These are phyloP conservation scores for Drosophila nasuta DNA, from an alignment of 1,140 invertebrate species.

Conservation along the genomic window DNA sequence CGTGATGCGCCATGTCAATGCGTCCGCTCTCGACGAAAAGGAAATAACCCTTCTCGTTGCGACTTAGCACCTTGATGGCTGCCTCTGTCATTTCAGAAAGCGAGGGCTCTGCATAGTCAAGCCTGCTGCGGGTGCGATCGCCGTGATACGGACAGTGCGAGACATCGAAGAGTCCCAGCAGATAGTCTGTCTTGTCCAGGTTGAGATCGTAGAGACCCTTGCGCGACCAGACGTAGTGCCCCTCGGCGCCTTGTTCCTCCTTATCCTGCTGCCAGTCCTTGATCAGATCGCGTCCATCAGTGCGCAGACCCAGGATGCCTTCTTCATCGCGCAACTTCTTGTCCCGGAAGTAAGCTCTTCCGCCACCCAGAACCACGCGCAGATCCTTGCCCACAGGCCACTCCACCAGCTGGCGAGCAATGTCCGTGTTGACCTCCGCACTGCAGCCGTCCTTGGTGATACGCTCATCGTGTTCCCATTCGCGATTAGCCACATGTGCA, in stretches of 20 bases:
- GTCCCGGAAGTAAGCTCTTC: conserved; percentile 88
- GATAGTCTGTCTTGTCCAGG: conserved; percentile 88
- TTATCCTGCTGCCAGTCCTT: conserved; percentile 89
- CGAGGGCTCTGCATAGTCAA: conserved; percentile 87
- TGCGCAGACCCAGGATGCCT: conserved; percentile 87
- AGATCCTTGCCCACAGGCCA: conserved; percentile 88
- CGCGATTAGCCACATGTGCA: conserved; percentile 90
- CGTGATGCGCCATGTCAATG: conserved; percentile 94
- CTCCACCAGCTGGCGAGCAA: conserved; percentile 90
- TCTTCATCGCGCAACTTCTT: conserved; percentile 88
- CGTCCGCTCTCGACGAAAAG: conserved; percentile 94
- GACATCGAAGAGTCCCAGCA: conserved; percentile 88
- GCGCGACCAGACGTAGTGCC: conserved; percentile 88
- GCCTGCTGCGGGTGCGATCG: conserved; percentile 85
- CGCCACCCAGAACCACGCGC: conserved; percentile 90
- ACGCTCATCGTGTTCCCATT: conserved; percentile 91
- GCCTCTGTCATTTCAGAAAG: conserved; percentile 93
- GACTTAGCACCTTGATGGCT: conserved; percentile 91
- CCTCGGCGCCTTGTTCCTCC: conserved; percentile 85
- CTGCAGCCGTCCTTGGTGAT: conserved; percentile 79
- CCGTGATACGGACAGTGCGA: conserved; percentile 85
- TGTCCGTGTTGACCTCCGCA: conserved; percentile 86
- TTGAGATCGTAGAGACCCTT: conserved; percentile 87
- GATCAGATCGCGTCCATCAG: conserved; percentile 87
- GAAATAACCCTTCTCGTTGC: conserved; percentile 94